Base-by-base conservation (phyloP, 1,140 invertebrate genomes). In the Cyrtorhinus lividipennis region DNA sequence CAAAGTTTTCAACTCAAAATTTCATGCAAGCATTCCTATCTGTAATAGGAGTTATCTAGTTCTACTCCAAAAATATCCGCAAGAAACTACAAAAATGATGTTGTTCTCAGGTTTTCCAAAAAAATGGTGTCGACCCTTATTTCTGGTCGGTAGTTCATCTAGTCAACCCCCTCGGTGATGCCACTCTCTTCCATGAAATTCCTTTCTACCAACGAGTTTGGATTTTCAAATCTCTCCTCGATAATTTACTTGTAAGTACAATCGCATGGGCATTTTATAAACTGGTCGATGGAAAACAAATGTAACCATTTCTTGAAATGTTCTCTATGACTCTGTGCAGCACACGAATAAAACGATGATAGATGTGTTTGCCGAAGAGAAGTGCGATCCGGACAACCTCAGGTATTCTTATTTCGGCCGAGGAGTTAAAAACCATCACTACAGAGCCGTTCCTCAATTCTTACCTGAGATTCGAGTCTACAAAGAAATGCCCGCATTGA, bases 221-320 rank as follows among this genome's bases (percentile, higher is more conserved):
- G 76, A 69, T 79, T 26, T 63, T 80, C 3, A 80, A 80, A 68
- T 69, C 70, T 26, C 69, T 80, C 22, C 80, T 78, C 73, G 78
- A 80, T 69, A 68, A 75, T 61, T 24, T 68, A 30, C 58, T 62
- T 53, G 68, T 69, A 65, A 67, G 68, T 44, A 48, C 62, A n/a
- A n/a, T n/a, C n/a, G n/a, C n/a, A n/a, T n/a, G n/a, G n/a, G n/a
- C n/a, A n/a, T n/a, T n/a, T n/a, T n/a, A n/a, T n/a, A n/a, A n/a
- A n/a, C n/a, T n/a, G n/a, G n/a, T n/a, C n/a, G n/a, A n/a, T n/a
- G 22, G 20, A 15, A 38, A 15, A 15, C 30, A 38, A 38, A 38
- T 8, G 30, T 38, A 5, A 38, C 30, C 30, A 8, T 38, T 8
- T 38, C 30, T 38, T 38, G 5, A 38, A 5, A 38, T 38, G 30